Percentiles rank a stretch among this genome's conserved stretches.
Evolutionary conservation across 53 echinoderm and acorn worm genomes (phyloP).

Genomic region (Temnopleurus reevesii): DNA sequence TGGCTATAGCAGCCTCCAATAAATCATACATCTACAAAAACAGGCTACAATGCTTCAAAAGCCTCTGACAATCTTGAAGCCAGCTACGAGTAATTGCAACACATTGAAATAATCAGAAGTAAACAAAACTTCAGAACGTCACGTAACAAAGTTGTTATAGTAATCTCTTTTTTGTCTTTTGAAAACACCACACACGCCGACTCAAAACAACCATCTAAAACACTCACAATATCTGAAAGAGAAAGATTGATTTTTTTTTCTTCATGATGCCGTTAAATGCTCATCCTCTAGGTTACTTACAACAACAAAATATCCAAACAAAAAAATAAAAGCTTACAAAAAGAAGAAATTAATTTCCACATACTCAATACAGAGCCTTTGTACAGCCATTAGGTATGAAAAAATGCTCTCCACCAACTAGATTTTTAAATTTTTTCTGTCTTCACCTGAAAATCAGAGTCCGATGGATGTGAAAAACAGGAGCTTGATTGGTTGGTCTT

Average conservation of each 20-base stretch:
- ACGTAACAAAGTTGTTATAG: background rate
- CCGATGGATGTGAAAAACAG: conserved; percentile 49
- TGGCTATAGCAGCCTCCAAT: conserved; percentile 43
- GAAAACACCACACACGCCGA: conserved; percentile 21
- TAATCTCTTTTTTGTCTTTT: conserved; percentile 24
- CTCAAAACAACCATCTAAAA: conserved; percentile 37
- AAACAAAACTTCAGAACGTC: conserved; percentile 34
- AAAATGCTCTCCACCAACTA: conserved; percentile 43
- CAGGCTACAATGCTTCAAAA: background rate
- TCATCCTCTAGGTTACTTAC: conserved; percentile 38
- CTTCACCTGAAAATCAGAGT: conserved; percentile 9
- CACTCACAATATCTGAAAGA: conserved; percentile 44
- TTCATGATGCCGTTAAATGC: conserved; percentile 4
- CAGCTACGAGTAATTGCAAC: conserved; percentile 37
- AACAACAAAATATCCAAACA: conserved; percentile 43
- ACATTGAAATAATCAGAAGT: conserved; percentile 19
- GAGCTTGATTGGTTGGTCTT: conserved; percentile 21
- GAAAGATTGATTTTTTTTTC: conserved; percentile 26
- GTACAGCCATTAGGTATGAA: conserved; percentile 63
- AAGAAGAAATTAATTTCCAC: conserved; percentile 45
- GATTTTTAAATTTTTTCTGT: background rate
- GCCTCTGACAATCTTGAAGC: background rate
- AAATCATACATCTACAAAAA: conserved; percentile 20
- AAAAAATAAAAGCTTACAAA: conserved; percentile 43
- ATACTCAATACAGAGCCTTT: conserved; percentile 59